A percentile compares a stretch with the other conserved stretches of the same genome.
Evolutionary conservation across 2,888 invertebrate genomes (phyloP).

Genomic region (Pemphredon lugubris): DNA sequence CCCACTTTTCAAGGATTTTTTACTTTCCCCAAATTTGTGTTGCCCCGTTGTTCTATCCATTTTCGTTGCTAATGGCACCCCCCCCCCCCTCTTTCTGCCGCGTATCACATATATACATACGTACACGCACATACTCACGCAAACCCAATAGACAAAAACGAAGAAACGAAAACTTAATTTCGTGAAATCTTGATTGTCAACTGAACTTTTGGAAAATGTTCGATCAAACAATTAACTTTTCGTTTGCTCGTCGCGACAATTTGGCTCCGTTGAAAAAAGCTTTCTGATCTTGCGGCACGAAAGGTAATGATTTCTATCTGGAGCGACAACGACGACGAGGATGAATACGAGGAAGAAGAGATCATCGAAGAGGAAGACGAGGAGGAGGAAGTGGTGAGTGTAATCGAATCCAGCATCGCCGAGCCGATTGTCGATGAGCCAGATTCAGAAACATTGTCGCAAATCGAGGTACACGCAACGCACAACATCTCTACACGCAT

Average conservation of each 20-base stretch:
- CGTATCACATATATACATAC: no score
- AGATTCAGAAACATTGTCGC: conserved; percentile 66
- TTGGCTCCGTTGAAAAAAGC: conserved; percentile 43
- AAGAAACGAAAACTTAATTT: conserved; percentile 14
- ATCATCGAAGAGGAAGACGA: conserved; percentile 65
- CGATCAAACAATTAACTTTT: conserved; percentile 8
- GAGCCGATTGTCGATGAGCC: conserved; percentile 72
- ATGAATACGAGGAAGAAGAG: conserved; percentile 65
- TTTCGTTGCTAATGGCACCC: conserved; percentile 1
- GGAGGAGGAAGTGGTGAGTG: conserved; percentile 73
- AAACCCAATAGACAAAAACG: background rate
- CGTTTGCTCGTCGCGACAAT: conserved; percentile 24
- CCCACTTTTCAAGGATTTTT: no score
- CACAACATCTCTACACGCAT: conserved; percentile 56
- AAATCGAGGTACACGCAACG: conserved; percentile 71
- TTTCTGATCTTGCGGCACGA: conserved; percentile 43
- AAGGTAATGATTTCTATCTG: conserved; percentile 53
- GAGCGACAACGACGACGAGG: conserved; percentile 47
- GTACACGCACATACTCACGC: background rate
- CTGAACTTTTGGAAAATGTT: background rate
- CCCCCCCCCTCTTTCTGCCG: background rate
- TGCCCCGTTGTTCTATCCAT: background rate
- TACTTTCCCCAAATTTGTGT: background rate
- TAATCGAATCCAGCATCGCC: conserved; percentile 71
- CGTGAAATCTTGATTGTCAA: background rate